Evolutionary conservation across 2,888 invertebrate genomes (phyloP), one percentile per base, ranked within the genome.

Genomic region (Criorhina ranunculi): DNA sequence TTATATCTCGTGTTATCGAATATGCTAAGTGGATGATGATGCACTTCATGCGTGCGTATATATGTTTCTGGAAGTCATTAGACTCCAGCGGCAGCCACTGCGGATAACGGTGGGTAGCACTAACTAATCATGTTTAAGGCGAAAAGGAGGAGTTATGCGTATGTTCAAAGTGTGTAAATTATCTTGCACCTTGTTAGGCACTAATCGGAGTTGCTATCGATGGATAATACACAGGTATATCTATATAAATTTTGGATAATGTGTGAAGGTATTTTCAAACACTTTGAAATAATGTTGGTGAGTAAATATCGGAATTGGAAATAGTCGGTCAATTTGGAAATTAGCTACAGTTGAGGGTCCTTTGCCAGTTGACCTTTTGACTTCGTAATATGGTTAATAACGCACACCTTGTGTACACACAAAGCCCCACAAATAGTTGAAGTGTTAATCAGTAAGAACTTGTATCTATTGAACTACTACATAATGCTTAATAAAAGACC

Each of bases 1-100:
- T 64, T 33, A 72, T 49, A 42, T 57, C 40, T 77, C 57, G 57
- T 57, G 64, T 51, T 82, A 70, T 77, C 77, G 76, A 66, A 37
- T 77, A 31, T 77, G 69, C 70, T 51, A 51, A 81, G 51, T 35
- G 64, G 49, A 57, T 51, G 55, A 60, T 69, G 19, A 29, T 49
- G 53, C 37, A 60, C 40, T 49, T 9, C 9, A 15, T 37, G 12
- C 15, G 12, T 31, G 51, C 8, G 8, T 59, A 12, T 62, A 6
- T 24, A 29, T 42, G 33, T 24, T 5, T 11, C 7, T 67, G 12
- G 19, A 19, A 75, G 67, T 62, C 46, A 80, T 67, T 62, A 35
- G 24, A 12, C 44, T 12, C 9, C 29, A 19, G 29, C 51, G 62
- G 24, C 19, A 44, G 12, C 29, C 15, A 15, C 11, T 17, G 44